Conservation (phyloP, 2,888 invertebrate genomes). For the Glyphotaelius pellucidus region DNA sequence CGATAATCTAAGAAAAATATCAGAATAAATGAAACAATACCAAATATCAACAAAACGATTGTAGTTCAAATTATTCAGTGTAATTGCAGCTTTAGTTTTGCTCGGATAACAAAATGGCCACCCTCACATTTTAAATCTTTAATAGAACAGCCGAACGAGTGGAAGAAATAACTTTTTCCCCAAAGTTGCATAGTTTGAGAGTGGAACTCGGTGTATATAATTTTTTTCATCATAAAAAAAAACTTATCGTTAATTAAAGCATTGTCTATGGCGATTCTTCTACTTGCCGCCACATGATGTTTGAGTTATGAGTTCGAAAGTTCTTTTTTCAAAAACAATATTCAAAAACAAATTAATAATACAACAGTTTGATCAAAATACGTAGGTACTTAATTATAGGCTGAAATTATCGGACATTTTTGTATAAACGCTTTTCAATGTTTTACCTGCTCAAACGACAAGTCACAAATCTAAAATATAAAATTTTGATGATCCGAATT, state of each 20-base stretch:
- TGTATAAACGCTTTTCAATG: neutral
- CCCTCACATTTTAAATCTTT: no score
- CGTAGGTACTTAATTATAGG: neutral
- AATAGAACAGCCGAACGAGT: no score
- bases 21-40: no score
- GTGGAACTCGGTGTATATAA: constrained; percentile 41
- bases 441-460: neutral
- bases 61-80: no score
- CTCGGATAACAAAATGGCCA: no score
- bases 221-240: constrained; percentile 54
- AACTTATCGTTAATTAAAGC: constrained; percentile 65
- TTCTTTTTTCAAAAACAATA: neutral
- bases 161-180: no score
- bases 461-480: no score
- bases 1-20: no score
- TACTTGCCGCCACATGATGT: constrained; percentile 48
- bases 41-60: no score
- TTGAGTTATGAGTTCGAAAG: neutral
- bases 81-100: no score
- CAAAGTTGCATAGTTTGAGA: no score
- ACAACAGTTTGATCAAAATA: neutral
- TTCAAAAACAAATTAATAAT: neutral
- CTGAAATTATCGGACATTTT: neutral
- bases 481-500: neutral
- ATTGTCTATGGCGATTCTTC: constrained; percentile 57